Evolutionary conservation across 2,113 vertebrate species (phyloP).

Genomic region (Tychaedon coryphoeus): DNA sequence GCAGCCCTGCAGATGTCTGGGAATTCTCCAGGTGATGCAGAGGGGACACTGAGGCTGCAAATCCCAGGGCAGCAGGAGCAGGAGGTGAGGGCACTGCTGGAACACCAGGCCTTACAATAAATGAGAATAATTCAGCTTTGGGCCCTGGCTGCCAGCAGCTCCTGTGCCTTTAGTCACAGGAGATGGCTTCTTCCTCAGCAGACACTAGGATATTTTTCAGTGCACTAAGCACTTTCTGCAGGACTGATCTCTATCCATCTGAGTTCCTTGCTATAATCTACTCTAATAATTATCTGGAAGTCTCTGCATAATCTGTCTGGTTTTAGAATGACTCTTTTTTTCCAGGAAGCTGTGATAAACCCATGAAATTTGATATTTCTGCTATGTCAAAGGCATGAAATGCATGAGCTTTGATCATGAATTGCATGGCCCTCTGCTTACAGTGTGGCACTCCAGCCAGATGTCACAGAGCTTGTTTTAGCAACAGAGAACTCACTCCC

Average conservation of each 20-base stretch:
- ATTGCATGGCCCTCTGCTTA: slow-evolving; percentile 2
- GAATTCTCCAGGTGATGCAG: not conserved
- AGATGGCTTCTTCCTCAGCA: not conserved
- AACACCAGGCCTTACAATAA: not conserved
- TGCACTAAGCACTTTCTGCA: not conserved
- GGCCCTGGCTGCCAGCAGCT: not conserved
- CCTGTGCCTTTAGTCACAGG: not conserved
- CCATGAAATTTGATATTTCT: slow-evolving; percentile 59
- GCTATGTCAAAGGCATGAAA: slow-evolving; percentile 63
- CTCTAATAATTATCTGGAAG: slow-evolving; percentile 22
- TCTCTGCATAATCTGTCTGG: slow-evolving; percentile 49
- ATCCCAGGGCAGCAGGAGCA: not conserved
- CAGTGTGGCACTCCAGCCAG: not conserved
- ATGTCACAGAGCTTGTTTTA: slow-evolving; percentile 15
- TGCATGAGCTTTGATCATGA: slow-evolving; percentile 54
- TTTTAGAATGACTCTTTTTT: not conserved
- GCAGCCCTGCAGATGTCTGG: not conserved
- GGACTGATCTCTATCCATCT: not conserved
- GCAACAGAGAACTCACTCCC: not conserved
- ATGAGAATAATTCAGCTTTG: not conserved
- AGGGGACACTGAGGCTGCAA: not conserved
- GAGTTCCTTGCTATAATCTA: not conserved
- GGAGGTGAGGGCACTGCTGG: not conserved
- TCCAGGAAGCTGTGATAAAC: not conserved
- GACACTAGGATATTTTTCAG: not conserved